Base-by-base conservation (phyloP, 2,888 invertebrate genomes). In the Lottia scabra region DNA sequence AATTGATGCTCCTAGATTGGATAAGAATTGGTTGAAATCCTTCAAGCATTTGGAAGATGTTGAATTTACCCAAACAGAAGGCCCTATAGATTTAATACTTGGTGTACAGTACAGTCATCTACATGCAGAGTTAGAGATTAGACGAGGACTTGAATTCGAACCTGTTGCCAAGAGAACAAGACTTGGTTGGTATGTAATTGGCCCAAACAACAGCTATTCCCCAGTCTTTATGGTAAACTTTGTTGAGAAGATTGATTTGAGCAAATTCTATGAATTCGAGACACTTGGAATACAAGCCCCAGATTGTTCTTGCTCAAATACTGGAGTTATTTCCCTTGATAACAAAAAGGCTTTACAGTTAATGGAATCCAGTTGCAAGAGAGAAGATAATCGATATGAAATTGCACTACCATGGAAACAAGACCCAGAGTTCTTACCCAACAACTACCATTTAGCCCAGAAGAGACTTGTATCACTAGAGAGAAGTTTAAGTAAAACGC, bases 31-130 rank as follows among this genome's bases (percentile, higher is more conserved):
- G 71, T 44, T 38, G 38, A 38, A 38, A 10, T 8, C 38, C 5
- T 38, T 38, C 10, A 38, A 38, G 38, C 38, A 38, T 38, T 38
- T 38, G 38, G 38, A 6, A 38, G 38, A 38, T 38, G 38, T 38
- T 38, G 38, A 38, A 38, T 38, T 56, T 44, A 30, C 56, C 10
- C 67, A 71, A 27, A 66, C 66, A 26, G 56, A 66, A 16, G 71
- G 71, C 26, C 43, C 56, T 23, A 63, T 71, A 16, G 67, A 67
- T 16, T 30, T 63, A 3, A 72, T 72, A 26, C 63, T 67, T 30
- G 67, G 72, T 8, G 72, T 72, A 15, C 72, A 72, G 16, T 72
- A 72, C 30, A 68, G 65, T 38, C 72, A 72, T 46, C 65, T 72
- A 4, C 65, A 72, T n/a, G 68, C 65, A 3, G 72, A 68, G 48